Evolutionary conservation across 2,797 vertebrate species (phyloP), one percentile per base, ranked within the genome.

Genomic region (Rhynchonycteris naso): DNA sequence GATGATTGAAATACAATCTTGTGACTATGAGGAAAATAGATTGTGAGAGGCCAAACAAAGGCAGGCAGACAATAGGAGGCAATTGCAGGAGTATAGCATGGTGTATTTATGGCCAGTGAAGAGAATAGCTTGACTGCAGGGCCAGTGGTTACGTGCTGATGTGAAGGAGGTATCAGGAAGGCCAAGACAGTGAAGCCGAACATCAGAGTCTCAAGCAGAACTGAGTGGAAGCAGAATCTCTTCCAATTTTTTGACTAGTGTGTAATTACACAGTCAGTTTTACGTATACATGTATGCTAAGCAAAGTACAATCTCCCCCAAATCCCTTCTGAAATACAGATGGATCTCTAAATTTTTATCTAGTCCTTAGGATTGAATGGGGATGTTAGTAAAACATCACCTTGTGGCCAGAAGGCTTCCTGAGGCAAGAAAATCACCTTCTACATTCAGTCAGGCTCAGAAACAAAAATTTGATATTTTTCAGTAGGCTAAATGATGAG

Each of bases 181-280:
- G 30, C 47, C 61, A 63, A 26, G 18, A 22, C n/a, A 69, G 21
- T 63, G n/a, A 86, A 74, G 24, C 24, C 35, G 83, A 91, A 33
- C 8, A 69, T 58, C 30, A 63, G 58, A 63, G 66, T 72, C 18
- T 91, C 68, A 56, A 52, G 82, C 2, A 69, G 38, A 94, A 59
- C 14, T 26, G 58, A 15, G 8, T 88, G 16, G 8, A 84, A 33
- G n/a, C n/a, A 84, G 72, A 96, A 83, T 5, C 18, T 74, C 86
- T 86, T 94, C 54, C 56, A 63, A 93, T 91, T 84, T 65, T 93
- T 33, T 74, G 54, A 38, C 68, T 80, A 76, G 33, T 95, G 28
- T 66, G 14, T 66, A 91, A 85, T 78, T 91, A 79, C 26, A 92
- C 76, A 87, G 30, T 84, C 28, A 85, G 3, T 91, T 90, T 89